Conservation (phyloP, 2,113 vertebrate genomes). For the Mobula hypostoma region DNA sequence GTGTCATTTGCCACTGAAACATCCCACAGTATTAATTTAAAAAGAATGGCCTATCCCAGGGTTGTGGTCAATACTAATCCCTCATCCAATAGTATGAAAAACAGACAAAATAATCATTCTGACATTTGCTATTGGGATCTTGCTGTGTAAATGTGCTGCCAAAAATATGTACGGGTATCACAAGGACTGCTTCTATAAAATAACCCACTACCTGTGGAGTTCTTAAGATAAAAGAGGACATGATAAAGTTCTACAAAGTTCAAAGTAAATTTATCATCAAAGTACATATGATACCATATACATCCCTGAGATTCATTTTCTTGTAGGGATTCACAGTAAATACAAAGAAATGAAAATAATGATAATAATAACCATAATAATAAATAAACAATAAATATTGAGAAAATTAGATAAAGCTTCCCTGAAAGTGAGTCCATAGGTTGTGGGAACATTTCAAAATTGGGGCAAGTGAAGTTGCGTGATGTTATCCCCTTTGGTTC, state of each 20-base stretch:
- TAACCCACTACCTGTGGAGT: background rate
- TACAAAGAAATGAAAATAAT: too few species aligned
- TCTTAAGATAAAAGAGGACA: background rate
- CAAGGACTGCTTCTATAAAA: background rate
- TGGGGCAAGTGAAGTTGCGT: too few species aligned
- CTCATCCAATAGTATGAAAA: background rate
- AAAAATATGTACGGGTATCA: background rate
- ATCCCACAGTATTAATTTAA: background rate
- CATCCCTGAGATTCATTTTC: too few species aligned
- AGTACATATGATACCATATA: too few species aligned
- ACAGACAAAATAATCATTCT: background rate
- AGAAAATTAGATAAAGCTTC: too few species aligned
- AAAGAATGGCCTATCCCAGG: background rate
- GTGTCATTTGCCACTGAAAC: background rate
- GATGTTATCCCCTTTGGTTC: too few species aligned
- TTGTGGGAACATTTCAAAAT: too few species aligned
- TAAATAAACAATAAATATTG: too few species aligned
- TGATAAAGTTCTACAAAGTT: background rate
- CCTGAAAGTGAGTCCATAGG: too few species aligned
- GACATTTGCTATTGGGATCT: background rate
- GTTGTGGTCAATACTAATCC: background rate
- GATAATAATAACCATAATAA: too few species aligned
- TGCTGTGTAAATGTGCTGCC: background rate
- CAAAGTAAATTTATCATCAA: background rate
- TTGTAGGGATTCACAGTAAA: too few species aligned